Conservation (phyloP, 1,140 invertebrate genomes). For the Limonius californicus region DNA sequence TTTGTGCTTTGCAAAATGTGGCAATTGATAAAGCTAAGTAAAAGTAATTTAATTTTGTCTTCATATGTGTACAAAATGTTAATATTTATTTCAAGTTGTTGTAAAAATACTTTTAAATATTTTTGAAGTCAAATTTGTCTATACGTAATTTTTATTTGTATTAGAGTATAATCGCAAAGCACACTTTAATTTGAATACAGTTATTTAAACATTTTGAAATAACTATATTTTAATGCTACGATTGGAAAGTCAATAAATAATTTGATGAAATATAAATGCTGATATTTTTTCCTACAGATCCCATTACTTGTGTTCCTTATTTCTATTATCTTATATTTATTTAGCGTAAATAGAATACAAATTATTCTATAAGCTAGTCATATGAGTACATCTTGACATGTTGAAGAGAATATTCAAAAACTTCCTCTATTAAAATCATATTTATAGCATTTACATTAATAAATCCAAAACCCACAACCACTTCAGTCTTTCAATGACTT, state of each 20-base stretch:
- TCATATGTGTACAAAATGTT: neutral
- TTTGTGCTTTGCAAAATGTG: slow-evolving; percentile 16
- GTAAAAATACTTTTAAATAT: slow-evolving; percentile 6
- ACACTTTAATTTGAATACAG: neutral
- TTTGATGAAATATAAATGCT: slow-evolving; percentile 1
- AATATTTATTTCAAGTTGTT: neutral
- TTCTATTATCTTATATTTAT: too few relatives aligned
- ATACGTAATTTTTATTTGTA: neutral
- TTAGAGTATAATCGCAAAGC: slow-evolving; percentile 3
- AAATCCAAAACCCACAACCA: too few relatives aligned
- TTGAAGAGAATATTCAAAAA: too few relatives aligned
- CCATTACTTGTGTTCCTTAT: too few relatives aligned
- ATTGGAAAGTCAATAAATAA: slow-evolving; percentile 9
- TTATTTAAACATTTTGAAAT: neutral
- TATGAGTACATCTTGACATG: too few relatives aligned
- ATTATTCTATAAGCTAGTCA: too few relatives aligned
- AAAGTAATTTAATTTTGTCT: neutral
- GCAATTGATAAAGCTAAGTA: slow-evolving; percentile 5
- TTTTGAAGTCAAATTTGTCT: neutral
- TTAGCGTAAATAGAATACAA: too few relatives aligned
- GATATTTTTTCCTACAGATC: too few relatives aligned
- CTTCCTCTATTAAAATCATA: too few relatives aligned
- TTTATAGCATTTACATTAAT: too few relatives aligned
- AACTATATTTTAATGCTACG: slow-evolving; percentile 4
- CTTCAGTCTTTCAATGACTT: too few relatives aligned